These are phyloP conservation scores for Rhinolophus sinicus DNA, from an alignment of 2,113 vertebrate genomes.

Conservation along the genomic window DNA sequence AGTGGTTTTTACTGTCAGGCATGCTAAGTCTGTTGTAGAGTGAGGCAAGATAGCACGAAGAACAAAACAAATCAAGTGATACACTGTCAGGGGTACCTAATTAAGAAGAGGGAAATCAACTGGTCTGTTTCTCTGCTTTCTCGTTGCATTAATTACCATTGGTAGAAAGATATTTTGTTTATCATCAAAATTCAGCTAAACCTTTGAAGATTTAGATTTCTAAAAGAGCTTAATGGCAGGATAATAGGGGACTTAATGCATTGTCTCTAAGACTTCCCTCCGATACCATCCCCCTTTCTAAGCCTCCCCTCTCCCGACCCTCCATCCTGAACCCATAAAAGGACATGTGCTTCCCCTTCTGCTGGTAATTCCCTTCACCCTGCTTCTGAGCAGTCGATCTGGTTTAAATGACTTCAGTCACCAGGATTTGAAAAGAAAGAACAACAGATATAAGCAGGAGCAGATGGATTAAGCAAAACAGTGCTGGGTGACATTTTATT, in stretches of 20 bases:
- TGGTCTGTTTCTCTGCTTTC: constrained; percentile 36
- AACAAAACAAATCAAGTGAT: constrained; percentile 37
- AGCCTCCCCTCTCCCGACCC: background rate
- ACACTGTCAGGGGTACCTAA: background rate
- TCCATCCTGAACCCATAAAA: background rate
- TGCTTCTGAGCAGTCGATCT: background rate
- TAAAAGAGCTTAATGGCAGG: constrained; percentile 74
- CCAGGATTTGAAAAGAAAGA: constrained; percentile 22
- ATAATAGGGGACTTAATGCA: constrained; percentile 64
- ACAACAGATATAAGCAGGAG: constrained; percentile 8
- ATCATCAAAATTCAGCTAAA: constrained; percentile 77
- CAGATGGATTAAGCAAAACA: background rate
- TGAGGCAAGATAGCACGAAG: background rate
- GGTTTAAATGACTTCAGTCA: background rate
- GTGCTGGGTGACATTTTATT: background rate
- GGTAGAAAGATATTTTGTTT: constrained; percentile 70
- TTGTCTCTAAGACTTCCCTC: constrained; percentile 55
- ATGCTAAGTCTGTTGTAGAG: background rate
- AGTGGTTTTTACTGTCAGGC: background rate
- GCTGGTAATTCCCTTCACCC: background rate
- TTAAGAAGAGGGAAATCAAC: background rate
- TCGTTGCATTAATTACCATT: constrained; percentile 56
- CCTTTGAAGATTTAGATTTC: constrained; percentile 79
- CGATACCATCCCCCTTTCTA: background rate
- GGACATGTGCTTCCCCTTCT: background rate